Evolutionary conservation across 2,797 vertebrate species (phyloP).

Genomic region (Apodemus agrarius): DNA sequence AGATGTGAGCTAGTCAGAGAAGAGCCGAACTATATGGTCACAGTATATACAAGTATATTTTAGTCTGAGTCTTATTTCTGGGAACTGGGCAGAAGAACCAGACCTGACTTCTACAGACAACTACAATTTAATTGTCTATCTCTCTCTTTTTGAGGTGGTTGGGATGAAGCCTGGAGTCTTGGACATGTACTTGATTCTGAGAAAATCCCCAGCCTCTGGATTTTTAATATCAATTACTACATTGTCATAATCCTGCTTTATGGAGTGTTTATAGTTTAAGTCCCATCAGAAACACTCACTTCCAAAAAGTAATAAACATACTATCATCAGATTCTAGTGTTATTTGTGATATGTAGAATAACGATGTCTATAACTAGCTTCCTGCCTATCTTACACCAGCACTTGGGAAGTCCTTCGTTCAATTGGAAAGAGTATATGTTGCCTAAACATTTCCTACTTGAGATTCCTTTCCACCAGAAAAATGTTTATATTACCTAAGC

Average conservation of each 20-base stretch:
- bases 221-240: slow-evolving; percentile 9
- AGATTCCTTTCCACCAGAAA: background rate
- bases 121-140: background rate
- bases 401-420: background rate
- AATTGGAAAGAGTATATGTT: background rate
- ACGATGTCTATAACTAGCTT: background rate
- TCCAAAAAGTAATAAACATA: background rate
- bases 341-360: slow-evolving; percentile 3
- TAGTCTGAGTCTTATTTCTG: no score
- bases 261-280: background rate
- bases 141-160: background rate
- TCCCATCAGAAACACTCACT: background rate
- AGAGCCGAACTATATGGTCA: background rate
- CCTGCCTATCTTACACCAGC: background rate
- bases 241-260: background rate
- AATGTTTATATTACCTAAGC: background rate
- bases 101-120: background rate
- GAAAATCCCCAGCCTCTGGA: background rate
- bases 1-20: background rate
- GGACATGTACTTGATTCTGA: background rate
- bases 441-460: background rate
- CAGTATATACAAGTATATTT: background rate
- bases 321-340: background rate
- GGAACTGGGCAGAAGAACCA: background rate
- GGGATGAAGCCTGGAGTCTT: background rate